Conservation (phyloP, 1,140 invertebrate genomes). For the Alviniconcha marisindica region DNA sequence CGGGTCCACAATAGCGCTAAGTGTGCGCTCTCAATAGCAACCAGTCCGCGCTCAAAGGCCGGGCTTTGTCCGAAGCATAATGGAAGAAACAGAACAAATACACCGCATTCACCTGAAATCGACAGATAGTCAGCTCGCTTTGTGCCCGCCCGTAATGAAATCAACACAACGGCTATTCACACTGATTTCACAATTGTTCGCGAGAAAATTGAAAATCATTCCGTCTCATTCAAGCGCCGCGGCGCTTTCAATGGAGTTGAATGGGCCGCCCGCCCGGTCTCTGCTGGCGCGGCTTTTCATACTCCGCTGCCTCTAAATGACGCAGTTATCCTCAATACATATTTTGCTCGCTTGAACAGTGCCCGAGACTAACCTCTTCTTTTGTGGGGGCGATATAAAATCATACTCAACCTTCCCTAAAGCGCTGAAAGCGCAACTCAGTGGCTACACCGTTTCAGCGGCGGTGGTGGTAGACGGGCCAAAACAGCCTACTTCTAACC, state of each 20-base stretch:
- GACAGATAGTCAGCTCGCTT: constrained; percentile 66
- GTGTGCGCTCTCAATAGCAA: constrained; percentile 51
- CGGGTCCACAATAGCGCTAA: constrained; percentile 52
- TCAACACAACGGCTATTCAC: constrained; percentile 68
- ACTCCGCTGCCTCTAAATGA: constrained; percentile 59
- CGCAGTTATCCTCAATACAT: constrained; percentile 42
- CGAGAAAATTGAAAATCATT: constrained; percentile 75
- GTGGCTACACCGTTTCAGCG: background rate
- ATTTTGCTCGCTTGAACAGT: constrained; percentile 39
- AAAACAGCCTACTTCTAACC: constrained; percentile 25
- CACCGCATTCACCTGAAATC: constrained; percentile 63
- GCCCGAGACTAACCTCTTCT: constrained; percentile 34
- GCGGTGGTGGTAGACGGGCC: background rate
- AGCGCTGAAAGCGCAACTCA: background rate
- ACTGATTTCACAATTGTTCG: constrained; percentile 68
- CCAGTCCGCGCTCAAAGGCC: constrained; percentile 75
- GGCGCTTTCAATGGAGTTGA: constrained; percentile 50
- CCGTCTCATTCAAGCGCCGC: constrained; percentile 59
- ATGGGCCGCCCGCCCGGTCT: constrained; percentile 30
- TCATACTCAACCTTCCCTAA: background rate
- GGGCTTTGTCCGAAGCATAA: constrained; percentile 68
- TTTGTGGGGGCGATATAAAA: constrained; percentile 45
- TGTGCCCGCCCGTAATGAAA: constrained; percentile 70
- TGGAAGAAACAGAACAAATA: constrained; percentile 73
- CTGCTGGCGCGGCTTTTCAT: constrained; percentile 53